Evolutionary conservation across 2,888 invertebrate genomes (phyloP).

Genomic region (Eupithecia inturbata): DNA sequence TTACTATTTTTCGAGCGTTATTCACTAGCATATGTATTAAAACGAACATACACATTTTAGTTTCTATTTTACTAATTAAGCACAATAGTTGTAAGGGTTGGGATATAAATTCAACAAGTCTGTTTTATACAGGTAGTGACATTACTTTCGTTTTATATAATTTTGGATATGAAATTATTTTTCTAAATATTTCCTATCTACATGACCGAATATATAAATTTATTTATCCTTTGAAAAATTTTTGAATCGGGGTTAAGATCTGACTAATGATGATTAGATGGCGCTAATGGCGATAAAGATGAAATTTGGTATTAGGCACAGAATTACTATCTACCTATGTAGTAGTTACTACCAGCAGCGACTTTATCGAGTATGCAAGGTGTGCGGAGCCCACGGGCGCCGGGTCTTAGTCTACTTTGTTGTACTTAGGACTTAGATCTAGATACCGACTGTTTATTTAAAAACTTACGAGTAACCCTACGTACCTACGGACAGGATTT

Average conservation of each 20-base stretch:
- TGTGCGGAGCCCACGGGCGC: no score
- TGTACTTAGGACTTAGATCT: no score
- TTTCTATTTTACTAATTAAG: conserved; percentile 68
- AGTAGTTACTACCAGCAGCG: no score
- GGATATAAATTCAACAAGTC: conserved; percentile 70
- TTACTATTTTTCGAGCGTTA: conserved; percentile 81
- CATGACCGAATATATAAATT: neutral
- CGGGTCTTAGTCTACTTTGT: no score
- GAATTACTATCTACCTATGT: no score
- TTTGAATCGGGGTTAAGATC: conserved; percentile 69
- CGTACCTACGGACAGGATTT: no score
- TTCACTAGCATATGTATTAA: conserved; percentile 67
- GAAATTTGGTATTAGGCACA: no score
- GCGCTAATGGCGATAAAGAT: no score
- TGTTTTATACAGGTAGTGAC: conserved; percentile 48
- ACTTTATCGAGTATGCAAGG: no score
- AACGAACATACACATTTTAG: conserved; percentile 67
- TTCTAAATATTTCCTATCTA: conserved; percentile 45
- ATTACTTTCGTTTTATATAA: conserved; percentile 40
- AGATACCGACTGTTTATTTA: no score
- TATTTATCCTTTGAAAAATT: conserved; percentile 52
- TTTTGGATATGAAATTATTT: conserved; percentile 60
- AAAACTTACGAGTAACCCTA: no score
- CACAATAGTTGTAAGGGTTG: conserved; percentile 78
- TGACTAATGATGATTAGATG: conserved; percentile 76